Percentiles rank a stretch among this genome's conserved stretches.
Evolutionary conservation across 2,113 vertebrate genomes (phyloP).

Genomic region (Brachyhypopomus occidentalis): DNA sequence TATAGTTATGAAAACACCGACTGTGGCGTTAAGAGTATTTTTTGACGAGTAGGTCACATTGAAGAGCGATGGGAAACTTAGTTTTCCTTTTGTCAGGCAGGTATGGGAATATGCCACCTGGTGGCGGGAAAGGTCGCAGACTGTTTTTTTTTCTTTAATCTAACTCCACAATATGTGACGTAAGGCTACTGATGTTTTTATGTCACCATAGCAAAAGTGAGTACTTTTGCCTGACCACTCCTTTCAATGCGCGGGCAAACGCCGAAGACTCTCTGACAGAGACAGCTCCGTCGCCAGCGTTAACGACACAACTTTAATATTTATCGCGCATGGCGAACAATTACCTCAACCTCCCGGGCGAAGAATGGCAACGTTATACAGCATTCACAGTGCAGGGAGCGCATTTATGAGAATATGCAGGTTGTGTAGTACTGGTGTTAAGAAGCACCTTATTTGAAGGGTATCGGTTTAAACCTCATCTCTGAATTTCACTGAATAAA

Average conservation of each 20-base stretch:
- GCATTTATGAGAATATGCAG: conserved; percentile 18
- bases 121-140: conserved; percentile 27
- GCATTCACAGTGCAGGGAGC: no score
- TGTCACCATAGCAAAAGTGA: conserved; percentile 36
- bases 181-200: conserved; percentile 35
- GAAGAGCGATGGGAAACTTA: not conserved
- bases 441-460: conserved; percentile 5
- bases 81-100: not conserved
- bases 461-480: conserved; percentile 8
- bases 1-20: no score
- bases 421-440: not conserved
- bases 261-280: not conserved
- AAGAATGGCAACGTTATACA: not conserved
- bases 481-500: not conserved
- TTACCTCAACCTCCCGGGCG: not conserved
- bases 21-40: no score
- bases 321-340: not conserved
- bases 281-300: not conserved
- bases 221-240: conserved; percentile 34
- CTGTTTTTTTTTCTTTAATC: conserved; percentile 24
- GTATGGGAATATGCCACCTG: conserved; percentile 39
- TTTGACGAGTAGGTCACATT: no score
- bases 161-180: conserved; percentile 48
- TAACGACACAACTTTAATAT: not conserved
- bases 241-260: conserved; percentile 1